phyloP scores from a whole-genome alignment of 92 coral and sea anemone species.

The Actinernus sp. region DNA sequence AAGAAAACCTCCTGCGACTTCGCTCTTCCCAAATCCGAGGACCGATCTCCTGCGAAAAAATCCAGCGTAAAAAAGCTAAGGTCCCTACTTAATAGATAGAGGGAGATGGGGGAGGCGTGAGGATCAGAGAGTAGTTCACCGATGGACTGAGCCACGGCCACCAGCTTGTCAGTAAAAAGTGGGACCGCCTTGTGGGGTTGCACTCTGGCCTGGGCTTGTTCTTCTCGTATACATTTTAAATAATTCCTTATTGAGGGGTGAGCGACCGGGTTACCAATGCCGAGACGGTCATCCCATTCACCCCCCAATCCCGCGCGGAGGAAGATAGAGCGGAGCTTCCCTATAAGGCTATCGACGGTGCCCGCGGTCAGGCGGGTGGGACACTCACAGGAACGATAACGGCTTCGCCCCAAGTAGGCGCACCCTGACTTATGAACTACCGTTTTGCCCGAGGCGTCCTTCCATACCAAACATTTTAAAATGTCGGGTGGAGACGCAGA shows the following conservation, averaged over 20 bases:
- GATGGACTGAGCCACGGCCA: slow-evolving; percentile 3
- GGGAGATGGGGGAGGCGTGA: slow-evolving; percentile 7
- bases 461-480: slow-evolving; percentile 26
- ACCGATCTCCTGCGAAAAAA: slow-evolving; percentile 21
- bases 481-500: too few relatives aligned
- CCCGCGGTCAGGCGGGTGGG: too few relatives aligned
- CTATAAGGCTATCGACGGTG: too few relatives aligned
- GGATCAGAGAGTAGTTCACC: not conserved
- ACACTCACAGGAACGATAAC: too few relatives aligned
- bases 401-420: too few relatives aligned
- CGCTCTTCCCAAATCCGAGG: slow-evolving; percentile 18
- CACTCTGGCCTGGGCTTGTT: slow-evolving; percentile 21
- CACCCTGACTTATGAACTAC: too few relatives aligned
- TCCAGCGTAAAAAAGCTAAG: slow-evolving; percentile 11
- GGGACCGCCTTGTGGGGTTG: slow-evolving; percentile 23
- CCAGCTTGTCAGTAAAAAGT: slow-evolving; percentile 6
- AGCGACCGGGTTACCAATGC: too few relatives aligned
- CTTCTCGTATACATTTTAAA: too few relatives aligned
- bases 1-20: slow-evolving; percentile 5
- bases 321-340: too few relatives aligned
- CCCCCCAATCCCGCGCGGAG: too few relatives aligned
- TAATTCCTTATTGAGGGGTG: too few relatives aligned
- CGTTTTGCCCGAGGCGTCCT: slow-evolving; percentile 37
- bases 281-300: too few relatives aligned
- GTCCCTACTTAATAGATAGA: slow-evolving; percentile 12